phyloP scores from a whole-genome alignment of 2,888 invertebrate genomes.

The Amphipoea lucens region DNA sequence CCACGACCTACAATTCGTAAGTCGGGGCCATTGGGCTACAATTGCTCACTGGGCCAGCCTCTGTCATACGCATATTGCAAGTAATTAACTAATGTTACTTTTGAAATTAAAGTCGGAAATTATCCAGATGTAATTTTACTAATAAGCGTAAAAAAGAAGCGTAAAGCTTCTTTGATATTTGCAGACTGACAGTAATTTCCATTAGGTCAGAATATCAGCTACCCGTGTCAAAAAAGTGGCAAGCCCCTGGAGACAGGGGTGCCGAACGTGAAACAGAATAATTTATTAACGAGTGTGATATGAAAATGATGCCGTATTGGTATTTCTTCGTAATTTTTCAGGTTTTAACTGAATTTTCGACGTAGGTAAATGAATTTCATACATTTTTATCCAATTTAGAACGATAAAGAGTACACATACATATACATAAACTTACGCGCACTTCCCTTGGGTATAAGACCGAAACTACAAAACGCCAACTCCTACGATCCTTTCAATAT shows the following conservation, averaged over 20 bases:
- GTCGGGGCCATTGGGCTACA: no score
- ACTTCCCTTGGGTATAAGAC: no score
- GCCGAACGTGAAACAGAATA: conserved; percentile 33
- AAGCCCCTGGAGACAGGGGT: conserved; percentile 23
- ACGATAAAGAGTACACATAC: no score
- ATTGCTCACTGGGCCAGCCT: no score
- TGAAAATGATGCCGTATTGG: conserved; percentile 25
- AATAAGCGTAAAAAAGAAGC: neutral
- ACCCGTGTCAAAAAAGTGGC: conserved; percentile 55
- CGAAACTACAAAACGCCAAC: no score
- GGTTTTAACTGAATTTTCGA: neutral
- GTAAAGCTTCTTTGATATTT: conserved; percentile 7
- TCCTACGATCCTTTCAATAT: no score
- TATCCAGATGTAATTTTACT: conserved; percentile 7
- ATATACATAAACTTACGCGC: no score
- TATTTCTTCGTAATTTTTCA: neutral
- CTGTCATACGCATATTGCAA: neutral
- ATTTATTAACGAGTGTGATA: conserved; percentile 28
- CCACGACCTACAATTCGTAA: no score
- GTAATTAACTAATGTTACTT: neutral
- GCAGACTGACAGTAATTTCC: conserved; percentile 36
- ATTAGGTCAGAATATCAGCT: conserved; percentile 13
- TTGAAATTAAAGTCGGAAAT: neutral
- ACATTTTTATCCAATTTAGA: neutral
- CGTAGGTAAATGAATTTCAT: conserved; percentile 9